Conservation (phyloP, 2,888 invertebrate species). For the Darwinula stevensoni region DNA sequence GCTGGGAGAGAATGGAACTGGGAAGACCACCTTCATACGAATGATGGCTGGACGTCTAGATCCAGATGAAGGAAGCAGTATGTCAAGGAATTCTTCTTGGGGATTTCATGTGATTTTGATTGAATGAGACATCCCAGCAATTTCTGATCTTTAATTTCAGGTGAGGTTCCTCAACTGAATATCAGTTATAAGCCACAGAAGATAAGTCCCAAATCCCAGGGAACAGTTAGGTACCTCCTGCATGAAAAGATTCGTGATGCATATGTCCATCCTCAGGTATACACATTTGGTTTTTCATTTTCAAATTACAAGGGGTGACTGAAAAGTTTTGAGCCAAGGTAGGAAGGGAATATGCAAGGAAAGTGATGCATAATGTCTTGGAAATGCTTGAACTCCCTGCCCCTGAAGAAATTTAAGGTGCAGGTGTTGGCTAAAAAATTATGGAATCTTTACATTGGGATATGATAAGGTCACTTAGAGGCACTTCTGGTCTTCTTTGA, state of each 20-base stretch:
- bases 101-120: conserved; percentile 8
- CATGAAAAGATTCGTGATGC: conserved; percentile 94
- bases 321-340: too few species aligned
- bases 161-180: conserved; percentile 57
- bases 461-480: too few species aligned
- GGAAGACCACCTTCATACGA: conserved; percentile 94
- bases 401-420: too few species aligned
- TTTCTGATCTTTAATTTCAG: too few species aligned
- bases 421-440: too few species aligned
- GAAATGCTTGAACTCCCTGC: too few species aligned
- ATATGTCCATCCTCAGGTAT: conserved; percentile 71
- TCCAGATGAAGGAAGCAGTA: conserved; percentile 53
- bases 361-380: too few species aligned
- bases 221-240: conserved; percentile 62
- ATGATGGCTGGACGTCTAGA: conserved; percentile 88
- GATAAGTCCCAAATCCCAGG: conserved; percentile 88
- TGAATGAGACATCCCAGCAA: background rate
- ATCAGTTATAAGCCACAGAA: conserved; percentile 99
- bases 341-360: too few species aligned
- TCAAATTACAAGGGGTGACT: conserved; percentile 3
- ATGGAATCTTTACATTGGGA: too few species aligned
- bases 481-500: too few species aligned
- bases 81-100: too few species aligned
- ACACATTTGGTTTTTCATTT: conserved; percentile 4
- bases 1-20: conserved; percentile 87